Evolutionary conservation across 2,888 invertebrate species (phyloP).

Genomic region (Drosophila kokeensis): DNA sequence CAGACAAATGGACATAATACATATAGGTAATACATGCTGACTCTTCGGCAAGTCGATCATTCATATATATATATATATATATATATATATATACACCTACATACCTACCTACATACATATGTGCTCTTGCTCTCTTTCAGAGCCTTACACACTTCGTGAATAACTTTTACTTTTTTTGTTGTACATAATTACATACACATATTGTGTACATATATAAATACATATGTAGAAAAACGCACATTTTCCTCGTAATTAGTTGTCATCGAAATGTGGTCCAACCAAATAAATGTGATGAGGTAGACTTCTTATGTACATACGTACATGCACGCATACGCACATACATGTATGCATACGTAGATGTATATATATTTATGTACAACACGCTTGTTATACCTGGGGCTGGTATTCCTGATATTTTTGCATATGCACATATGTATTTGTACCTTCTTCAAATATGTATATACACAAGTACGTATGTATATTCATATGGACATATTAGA

Average conservation of each 20-base stretch:
- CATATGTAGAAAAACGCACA: not conserved
- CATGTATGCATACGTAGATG: not conserved
- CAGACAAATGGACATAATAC: not conserved
- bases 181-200: conserved; percentile 1
- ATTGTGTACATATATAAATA: not conserved
- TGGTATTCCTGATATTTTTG: not conserved
- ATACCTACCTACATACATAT: not conserved
- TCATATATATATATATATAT: not conserved
- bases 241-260: conserved; percentile 6
- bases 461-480: conserved; percentile 13
- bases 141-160: not conserved
- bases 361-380: not conserved
- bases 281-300: conserved; percentile 1
- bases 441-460: not conserved
- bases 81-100: not conserved
- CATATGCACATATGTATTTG: conserved; percentile 1
- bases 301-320: not conserved
- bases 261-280: conserved; percentile 9
- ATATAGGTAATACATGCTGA: not conserved
- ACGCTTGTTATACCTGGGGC: not conserved
- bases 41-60: not conserved
- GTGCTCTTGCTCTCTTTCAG: not conserved
- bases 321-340: not conserved
- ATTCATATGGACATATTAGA: conserved; percentile 9
- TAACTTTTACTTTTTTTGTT: not conserved